phyloP scores from a whole-genome alignment of 2,888 invertebrate species.

The Ophioninae sp. region DNA sequence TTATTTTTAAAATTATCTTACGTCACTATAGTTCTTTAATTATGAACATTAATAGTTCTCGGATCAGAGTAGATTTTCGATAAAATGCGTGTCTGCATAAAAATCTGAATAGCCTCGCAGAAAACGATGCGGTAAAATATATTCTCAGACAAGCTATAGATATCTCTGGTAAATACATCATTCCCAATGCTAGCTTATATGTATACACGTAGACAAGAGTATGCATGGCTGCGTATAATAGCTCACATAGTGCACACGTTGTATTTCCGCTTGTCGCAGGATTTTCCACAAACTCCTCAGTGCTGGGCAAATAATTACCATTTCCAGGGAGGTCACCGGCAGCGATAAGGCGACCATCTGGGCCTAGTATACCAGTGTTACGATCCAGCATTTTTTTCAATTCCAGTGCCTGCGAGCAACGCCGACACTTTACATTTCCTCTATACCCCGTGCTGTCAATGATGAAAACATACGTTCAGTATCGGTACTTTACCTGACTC shows the following conservation, averaged over 20 bases:
- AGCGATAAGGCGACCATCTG: constrained; percentile 85
- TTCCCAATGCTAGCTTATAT: not conserved
- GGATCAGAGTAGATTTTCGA: not conserved
- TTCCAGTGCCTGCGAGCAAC: constrained; percentile 82
- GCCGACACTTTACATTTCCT: not conserved
- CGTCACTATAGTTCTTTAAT: not conserved
- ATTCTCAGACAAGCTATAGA: not conserved
- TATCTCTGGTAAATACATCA: not conserved
- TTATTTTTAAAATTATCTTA: not conserved
- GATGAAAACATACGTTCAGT: not conserved
- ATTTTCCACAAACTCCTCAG: constrained; percentile 49
- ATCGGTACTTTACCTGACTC: constrained; percentile 82
- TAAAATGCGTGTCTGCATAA: not conserved
- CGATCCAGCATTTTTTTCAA: constrained; percentile 83
- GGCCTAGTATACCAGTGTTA: constrained; percentile 85
- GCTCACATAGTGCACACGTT: constrained; percentile 68
- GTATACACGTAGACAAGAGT: not conserved
- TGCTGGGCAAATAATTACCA: constrained; percentile 47
- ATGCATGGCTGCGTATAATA: not conserved
- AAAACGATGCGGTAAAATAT: not conserved
- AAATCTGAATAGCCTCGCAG: too few relatives aligned
- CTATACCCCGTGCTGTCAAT: not conserved
- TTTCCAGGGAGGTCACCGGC: constrained; percentile 50
- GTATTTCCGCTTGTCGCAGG: constrained; percentile 51
- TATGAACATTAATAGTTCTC: not conserved